A percentile compares a stretch with the other conserved stretches of the same genome.
Conservation (phyloP, 2,888 invertebrate genomes). For the Galerucella nymphaeae region DNA sequence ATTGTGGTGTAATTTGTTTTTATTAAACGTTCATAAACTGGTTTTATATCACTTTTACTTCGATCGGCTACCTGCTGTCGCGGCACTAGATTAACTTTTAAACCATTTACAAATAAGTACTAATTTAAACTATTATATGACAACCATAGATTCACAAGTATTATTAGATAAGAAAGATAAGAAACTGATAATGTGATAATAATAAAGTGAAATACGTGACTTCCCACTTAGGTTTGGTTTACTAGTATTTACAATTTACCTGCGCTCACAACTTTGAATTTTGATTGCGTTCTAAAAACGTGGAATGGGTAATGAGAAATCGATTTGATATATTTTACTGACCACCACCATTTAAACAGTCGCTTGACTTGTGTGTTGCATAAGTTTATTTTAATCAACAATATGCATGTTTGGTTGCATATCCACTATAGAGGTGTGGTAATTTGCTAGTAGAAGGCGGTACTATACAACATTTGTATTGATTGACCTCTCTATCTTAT, state of each 20-base stretch:
- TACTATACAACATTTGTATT: no score
- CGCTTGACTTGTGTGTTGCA: slow-evolving; percentile 31
- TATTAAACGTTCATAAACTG: slow-evolving; percentile 20
- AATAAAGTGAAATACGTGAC: slow-evolving; percentile 21
- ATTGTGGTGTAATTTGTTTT: slow-evolving; percentile 46
- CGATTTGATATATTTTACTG: slow-evolving; percentile 21
- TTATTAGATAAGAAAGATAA: slow-evolving; percentile 24
- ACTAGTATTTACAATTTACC: slow-evolving; percentile 25
- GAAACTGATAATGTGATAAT: slow-evolving; percentile 13
- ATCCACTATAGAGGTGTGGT: no score
- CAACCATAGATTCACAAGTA: not conserved
- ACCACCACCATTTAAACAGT: slow-evolving; percentile 32
- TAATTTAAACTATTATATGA: slow-evolving; percentile 8
- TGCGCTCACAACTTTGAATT: slow-evolving; percentile 41
- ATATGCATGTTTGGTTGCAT: not conserved
- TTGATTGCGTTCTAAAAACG: slow-evolving; percentile 31
- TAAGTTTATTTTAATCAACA: slow-evolving; percentile 8
- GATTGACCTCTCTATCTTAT: no score
- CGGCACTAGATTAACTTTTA: slow-evolving; percentile 19
- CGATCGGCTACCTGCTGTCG: slow-evolving; percentile 7
- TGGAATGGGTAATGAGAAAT: slow-evolving; percentile 17
- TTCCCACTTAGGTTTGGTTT: not conserved
- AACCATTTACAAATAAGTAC: slow-evolving; percentile 9
- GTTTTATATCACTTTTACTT: slow-evolving; percentile 37
- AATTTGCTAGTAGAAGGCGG: no score